phyloP scores from a whole-genome alignment of 1,140 invertebrate species.

The Hylaeus volcanicus region DNA sequence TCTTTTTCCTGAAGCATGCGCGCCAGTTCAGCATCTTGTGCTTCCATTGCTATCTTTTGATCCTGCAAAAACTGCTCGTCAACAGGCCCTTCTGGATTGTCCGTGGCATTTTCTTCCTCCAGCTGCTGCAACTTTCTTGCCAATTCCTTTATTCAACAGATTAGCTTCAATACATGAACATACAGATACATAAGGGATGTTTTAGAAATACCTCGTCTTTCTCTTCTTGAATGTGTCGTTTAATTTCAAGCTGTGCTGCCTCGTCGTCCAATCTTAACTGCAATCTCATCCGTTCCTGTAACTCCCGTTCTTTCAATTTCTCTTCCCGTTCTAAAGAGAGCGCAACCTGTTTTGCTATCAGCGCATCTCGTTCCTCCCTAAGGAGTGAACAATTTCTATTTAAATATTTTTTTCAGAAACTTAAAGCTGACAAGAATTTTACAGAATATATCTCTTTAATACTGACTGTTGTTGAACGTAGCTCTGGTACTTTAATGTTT shows the following conservation, averaged over 20 bases:
- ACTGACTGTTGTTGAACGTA: constrained; percentile 85
- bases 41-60: constrained; percentile 91
- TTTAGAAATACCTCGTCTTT: constrained; percentile 82
- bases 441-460: not conserved
- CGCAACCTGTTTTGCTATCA: constrained; percentile 84
- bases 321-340: constrained; percentile 84
- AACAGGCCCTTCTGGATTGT: constrained; percentile 81
- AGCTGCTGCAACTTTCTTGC: constrained; percentile 85
- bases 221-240: constrained; percentile 82
- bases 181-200: not conserved
- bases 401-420: not conserved
- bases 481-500: constrained; percentile 83
- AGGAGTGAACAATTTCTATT: not conserved
- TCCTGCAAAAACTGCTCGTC: constrained; percentile 85
- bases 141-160: constrained; percentile 81
- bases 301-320: constrained; percentile 73
- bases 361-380: constrained; percentile 87
- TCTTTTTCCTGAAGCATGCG: constrained; percentile 93
- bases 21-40: constrained; percentile 94
- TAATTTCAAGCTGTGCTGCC: constrained; percentile 74
- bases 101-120: constrained; percentile 79
- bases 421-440: too few relatives aligned
- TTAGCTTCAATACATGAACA: not conserved
- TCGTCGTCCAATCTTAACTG: constrained; percentile 78
- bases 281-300: constrained; percentile 80